A percentile compares a stretch with the other conserved stretches of the same genome.
These are phyloP conservation scores for Ctenopoma kingsleyae DNA, from an alignment of 2,797 vertebrate genomes.

Conservation along the genomic window DNA sequence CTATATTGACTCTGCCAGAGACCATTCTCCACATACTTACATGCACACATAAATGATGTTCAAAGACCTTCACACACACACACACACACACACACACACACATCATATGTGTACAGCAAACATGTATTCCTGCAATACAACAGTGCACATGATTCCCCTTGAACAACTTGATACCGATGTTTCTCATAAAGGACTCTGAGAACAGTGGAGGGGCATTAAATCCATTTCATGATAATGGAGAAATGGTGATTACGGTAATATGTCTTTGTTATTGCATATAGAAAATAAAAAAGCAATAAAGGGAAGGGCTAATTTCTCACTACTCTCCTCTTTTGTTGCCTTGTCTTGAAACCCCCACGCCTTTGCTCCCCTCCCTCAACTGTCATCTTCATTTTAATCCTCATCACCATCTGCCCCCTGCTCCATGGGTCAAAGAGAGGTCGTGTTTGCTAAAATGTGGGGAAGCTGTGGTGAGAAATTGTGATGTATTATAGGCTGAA, in stretches of 20 bases:
- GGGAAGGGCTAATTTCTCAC: slow-evolving; percentile 41
- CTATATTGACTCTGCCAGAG: slow-evolving; percentile 56
- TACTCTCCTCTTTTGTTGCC: slow-evolving; percentile 38
- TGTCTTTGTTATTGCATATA: slow-evolving; percentile 59
- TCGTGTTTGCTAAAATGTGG: slow-evolving; percentile 65
- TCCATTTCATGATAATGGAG: slow-evolving; percentile 59
- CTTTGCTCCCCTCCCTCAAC: slow-evolving; percentile 16
- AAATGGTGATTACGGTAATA: slow-evolving; percentile 63
- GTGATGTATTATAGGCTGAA: slow-evolving; percentile 28
- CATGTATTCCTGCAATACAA: slow-evolving; percentile 23
- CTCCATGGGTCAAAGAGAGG: slow-evolving; percentile 64
- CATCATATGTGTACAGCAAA: slow-evolving; percentile 9
- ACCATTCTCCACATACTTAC: slow-evolving; percentile 33
- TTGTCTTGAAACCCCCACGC: slow-evolving; percentile 39
- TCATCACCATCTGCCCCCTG: slow-evolving; percentile 69
- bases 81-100: slow-evolving; percentile 11
- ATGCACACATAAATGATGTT: background rate
- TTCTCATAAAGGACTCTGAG: slow-evolving; percentile 54
- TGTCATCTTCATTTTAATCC: slow-evolving; percentile 67
- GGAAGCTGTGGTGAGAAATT: slow-evolving; percentile 50
- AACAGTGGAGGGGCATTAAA: slow-evolving; percentile 53
- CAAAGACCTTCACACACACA: background rate
- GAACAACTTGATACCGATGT: slow-evolving; percentile 54
- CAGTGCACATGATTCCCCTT: slow-evolving; percentile 54
- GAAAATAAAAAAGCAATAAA: slow-evolving; percentile 35